These are phyloP conservation scores for Ephydatia muelleri DNA, from an alignment of 37 sponge, comb jelly and placozoan species.

Conservation along the genomic window DNA sequence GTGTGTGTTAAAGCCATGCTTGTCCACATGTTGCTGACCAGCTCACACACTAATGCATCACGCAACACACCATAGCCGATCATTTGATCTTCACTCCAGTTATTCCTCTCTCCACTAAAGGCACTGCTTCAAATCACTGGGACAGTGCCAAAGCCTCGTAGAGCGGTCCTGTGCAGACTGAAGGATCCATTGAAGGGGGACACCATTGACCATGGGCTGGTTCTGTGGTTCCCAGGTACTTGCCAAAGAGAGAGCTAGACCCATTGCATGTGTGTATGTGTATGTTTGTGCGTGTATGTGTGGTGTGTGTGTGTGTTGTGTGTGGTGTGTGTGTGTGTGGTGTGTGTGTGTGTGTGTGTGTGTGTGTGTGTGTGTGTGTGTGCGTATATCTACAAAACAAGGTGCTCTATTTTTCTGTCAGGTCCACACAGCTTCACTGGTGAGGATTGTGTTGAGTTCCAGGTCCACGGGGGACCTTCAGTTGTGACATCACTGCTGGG, in stretches of 20 bases:
- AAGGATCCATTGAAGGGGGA: conserved; percentile 54
- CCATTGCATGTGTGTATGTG: not conserved
- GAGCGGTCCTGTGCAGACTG: conserved; percentile 59
- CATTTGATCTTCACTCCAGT: not conserved
- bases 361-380: conserved; percentile 5
- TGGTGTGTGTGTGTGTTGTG: too few species aligned
- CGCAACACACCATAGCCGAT: not conserved
- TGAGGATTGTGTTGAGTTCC: conserved; percentile 82
- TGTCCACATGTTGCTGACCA: too few species aligned
- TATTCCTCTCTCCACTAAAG: not conserved
- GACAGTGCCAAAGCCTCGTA: conserved; percentile 50
- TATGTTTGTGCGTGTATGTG: conserved; percentile 2
- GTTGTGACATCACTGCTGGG: conserved; percentile 61
- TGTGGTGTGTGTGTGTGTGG: conserved; percentile 4
- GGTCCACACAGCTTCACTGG: conserved; percentile 89
- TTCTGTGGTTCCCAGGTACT: conserved; percentile 87
- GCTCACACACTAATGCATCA: not conserved
- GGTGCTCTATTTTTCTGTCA: not conserved
- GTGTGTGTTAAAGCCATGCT: too few species aligned
- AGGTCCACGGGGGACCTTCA: conserved; percentile 77
- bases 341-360: conserved; percentile 14
- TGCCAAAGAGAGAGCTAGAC: conserved; percentile 14
- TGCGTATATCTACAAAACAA: not conserved
- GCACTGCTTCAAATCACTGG: conserved; percentile 45
- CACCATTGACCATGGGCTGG: conserved; percentile 75